Conservation (phyloP, 2,113 vertebrate genomes). For the Uria lomvia region DNA sequence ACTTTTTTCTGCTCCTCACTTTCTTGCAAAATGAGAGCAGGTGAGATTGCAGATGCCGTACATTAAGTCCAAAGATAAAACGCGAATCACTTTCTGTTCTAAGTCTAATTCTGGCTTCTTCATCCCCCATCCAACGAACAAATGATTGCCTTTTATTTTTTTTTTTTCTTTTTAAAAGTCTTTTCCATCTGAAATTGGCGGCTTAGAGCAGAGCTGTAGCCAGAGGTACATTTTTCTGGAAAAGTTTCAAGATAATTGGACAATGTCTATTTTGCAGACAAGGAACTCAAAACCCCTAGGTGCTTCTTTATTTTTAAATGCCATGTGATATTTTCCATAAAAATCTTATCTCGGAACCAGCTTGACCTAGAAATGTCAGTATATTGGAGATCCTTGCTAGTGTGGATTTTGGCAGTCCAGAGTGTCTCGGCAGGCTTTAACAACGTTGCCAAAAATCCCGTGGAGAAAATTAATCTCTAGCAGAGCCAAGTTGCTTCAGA, state of each 20-base stretch:
- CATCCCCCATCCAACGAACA: not conserved
- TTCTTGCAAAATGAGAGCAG: not conserved
- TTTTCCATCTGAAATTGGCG: not conserved
- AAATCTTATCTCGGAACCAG: not conserved
- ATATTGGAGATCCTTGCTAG: not conserved
- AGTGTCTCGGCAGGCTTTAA: not conserved
- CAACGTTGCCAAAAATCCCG: not conserved
- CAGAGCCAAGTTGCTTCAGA: not conserved
- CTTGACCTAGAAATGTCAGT: conserved; percentile 25
- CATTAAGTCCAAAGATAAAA: not conserved
- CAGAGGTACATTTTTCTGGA: not conserved
- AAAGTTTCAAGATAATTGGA: not conserved
- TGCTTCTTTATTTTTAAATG: not conserved
- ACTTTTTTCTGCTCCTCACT: not conserved
- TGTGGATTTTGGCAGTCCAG: conserved; percentile 5
- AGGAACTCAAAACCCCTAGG: not conserved
- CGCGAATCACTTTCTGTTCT: not conserved
- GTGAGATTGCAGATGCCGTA: not conserved
- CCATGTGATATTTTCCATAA: not conserved
- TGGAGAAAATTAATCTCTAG: conserved; percentile 28
- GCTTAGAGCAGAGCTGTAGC: not conserved
- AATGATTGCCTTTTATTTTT: not conserved
- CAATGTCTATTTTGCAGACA: not conserved
- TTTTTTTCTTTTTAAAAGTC: not conserved
- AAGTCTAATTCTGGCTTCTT: not conserved